Percentiles rank a stretch among this genome's conserved stretches.
Evolutionary conservation across 2,888 invertebrate species (phyloP).

Genomic region (Drosophila pullipes): DNA sequence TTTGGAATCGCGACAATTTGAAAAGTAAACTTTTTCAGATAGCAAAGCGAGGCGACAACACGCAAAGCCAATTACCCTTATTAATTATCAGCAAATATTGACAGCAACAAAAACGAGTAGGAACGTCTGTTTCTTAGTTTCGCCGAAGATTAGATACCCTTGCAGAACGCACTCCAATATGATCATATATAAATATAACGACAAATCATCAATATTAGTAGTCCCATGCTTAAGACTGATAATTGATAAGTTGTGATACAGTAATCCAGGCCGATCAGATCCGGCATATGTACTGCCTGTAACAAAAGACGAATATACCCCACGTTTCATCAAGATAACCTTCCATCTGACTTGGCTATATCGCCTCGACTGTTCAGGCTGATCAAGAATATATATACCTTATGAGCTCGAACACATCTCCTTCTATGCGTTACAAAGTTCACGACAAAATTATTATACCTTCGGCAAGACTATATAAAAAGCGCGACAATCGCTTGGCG

Average conservation of each 20-base stretch:
- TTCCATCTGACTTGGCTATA: not conserved
- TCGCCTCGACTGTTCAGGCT: not conserved
- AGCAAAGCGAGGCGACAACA: slow-evolving; percentile 46
- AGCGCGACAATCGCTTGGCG: slow-evolving; percentile 18
- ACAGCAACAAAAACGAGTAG: slow-evolving; percentile 1
- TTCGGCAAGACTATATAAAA: not conserved
- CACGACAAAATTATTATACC: not conserved
- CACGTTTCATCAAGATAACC: not conserved
- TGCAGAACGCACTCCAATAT: not conserved
- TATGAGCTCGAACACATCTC: not conserved
- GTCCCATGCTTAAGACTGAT: not conserved
- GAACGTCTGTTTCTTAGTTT: not conserved
- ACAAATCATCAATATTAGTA: not conserved
- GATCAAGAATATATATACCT: not conserved
- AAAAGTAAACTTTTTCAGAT: slow-evolving; percentile 53
- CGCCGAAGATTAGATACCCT: not conserved
- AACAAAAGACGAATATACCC: not conserved
- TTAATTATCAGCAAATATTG: slow-evolving; percentile 75
- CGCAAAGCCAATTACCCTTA: slow-evolving; percentile 70
- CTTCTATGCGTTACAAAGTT: not conserved
- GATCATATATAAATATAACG: not conserved
- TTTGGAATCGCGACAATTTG: slow-evolving; percentile 46
- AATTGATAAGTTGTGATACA: not conserved
- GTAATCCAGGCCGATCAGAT: not conserved
- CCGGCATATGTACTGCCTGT: not conserved